Conservation (phyloP, 2,888 invertebrate genomes). For the Morpho achilles region DNA sequence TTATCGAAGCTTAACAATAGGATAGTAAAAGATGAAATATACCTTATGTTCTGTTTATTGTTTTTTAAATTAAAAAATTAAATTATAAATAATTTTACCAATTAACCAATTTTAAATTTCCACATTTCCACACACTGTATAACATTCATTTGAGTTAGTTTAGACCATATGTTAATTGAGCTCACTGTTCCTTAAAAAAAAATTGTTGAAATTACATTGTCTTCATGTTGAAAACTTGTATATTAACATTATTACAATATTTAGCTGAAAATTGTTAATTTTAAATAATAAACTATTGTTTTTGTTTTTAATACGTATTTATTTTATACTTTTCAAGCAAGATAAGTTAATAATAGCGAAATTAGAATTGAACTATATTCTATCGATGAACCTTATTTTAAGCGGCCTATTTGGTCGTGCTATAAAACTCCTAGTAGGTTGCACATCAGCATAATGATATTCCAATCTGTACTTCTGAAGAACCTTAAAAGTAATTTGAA, state of each 20-base stretch:
- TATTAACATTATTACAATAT: background rate
- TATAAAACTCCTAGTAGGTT: conserved; percentile 77
- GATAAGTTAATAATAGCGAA: background rate
- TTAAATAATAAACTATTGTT: background rate
- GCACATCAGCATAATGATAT: conserved; percentile 83
- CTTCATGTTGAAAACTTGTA: background rate
- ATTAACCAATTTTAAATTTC: too few relatives aligned
- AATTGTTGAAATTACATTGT: too few relatives aligned
- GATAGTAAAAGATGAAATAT: too few relatives aligned
- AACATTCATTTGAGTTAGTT: too few relatives aligned
- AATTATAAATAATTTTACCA: too few relatives aligned
- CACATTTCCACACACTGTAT: too few relatives aligned
- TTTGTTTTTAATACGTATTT: background rate
- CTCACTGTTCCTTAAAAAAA: too few relatives aligned
- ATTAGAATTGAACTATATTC: conserved; percentile 40
- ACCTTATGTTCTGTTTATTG: too few relatives aligned
- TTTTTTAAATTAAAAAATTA: too few relatives aligned
- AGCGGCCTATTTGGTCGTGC: conserved; percentile 80
- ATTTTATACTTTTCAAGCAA: background rate
- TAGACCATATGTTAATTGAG: too few relatives aligned
- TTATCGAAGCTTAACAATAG: too few relatives aligned
- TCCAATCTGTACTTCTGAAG: conserved; percentile 81
- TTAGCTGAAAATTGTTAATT: background rate
- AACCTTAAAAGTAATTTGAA: conserved; percentile 52
- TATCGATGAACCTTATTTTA: conserved; percentile 82